Conservation (phyloP, 2,888 invertebrate species). For the Unio delphinus region DNA sequence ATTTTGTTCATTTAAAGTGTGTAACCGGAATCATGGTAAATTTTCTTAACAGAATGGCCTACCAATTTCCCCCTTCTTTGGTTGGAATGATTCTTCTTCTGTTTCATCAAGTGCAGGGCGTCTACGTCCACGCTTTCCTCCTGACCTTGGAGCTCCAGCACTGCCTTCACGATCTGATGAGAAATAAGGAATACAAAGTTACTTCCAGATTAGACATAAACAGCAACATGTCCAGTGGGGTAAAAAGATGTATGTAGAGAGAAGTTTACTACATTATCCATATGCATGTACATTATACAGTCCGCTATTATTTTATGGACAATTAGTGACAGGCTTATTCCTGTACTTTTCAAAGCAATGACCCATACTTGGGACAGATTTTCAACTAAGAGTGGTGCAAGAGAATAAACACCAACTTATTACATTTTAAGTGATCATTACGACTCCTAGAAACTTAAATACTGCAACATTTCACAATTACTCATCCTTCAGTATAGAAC, state of each 20-base stretch:
- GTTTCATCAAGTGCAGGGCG: conserved; percentile 52
- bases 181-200: background rate
- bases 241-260: background rate
- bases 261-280: background rate
- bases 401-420: too few species aligned
- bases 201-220: background rate
- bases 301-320: too few species aligned
- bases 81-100: conserved; percentile 57
- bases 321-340: too few species aligned
- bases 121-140: conserved; percentile 34
- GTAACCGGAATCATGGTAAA: background rate
- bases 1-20: too few species aligned
- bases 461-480: too few species aligned
- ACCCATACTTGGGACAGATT: too few species aligned
- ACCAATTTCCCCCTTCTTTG: conserved; percentile 60
- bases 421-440: too few species aligned
- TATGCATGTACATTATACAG: too few species aligned
- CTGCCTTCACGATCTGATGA: conserved; percentile 54
- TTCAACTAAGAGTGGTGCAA: too few species aligned
- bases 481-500: too few species aligned
- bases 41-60: conserved; percentile 3
- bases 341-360: too few species aligned
- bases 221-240: background rate
- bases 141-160: conserved; percentile 32
- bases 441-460: too few species aligned